These are phyloP conservation scores for Drosophila sordidapex DNA, from an alignment of 2,888 invertebrate species.

Conservation along the genomic window DNA sequence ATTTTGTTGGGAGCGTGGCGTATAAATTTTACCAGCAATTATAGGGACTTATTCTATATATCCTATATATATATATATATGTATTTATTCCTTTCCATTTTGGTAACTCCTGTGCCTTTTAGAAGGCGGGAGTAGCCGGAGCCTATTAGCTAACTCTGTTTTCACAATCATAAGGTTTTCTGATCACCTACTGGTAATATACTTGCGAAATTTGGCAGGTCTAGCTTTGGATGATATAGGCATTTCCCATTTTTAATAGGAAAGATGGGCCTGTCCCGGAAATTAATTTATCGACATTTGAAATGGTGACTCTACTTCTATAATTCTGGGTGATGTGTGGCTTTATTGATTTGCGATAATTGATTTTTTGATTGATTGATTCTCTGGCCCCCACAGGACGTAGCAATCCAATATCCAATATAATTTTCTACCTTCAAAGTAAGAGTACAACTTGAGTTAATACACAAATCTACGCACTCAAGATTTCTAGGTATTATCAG, in stretches of 20 bases:
- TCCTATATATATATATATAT: no score
- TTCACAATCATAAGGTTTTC: neutral
- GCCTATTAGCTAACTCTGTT: neutral
- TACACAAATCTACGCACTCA: neutral
- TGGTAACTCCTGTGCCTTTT: neutral
- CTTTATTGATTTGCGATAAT: neutral
- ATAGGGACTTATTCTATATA: neutral
- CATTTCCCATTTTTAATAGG: neutral
- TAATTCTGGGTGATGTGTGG: neutral
- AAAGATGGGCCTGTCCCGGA: neutral
- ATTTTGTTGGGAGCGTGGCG: neutral
- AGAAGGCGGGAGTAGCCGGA: neutral
- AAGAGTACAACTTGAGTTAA: neutral
- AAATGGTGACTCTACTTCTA: neutral
- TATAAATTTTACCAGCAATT: neutral
- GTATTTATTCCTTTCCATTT: neutral
- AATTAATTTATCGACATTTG: neutral
- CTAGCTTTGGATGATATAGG: neutral
- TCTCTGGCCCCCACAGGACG: neutral
- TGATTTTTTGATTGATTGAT: neutral
- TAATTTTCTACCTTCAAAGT: neutral
- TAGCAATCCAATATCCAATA: neutral
- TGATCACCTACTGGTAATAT: neutral
- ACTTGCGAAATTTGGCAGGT: neutral
- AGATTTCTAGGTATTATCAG: neutral